These are phyloP conservation scores for Lingula anatina DNA, from an alignment of 2,888 invertebrate species.

Conservation along the genomic window DNA sequence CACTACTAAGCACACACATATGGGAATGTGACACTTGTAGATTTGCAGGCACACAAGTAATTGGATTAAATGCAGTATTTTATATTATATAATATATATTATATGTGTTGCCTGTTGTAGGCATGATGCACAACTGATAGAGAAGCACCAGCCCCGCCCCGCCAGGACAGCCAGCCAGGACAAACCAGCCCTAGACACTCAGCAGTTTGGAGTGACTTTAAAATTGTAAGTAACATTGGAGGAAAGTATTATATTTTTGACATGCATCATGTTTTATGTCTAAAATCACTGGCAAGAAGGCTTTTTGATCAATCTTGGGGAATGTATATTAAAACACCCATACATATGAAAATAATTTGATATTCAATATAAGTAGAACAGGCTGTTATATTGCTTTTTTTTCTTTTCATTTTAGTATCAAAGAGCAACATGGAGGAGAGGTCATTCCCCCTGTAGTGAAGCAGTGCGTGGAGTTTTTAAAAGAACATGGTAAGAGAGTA, in stretches of 20 bases:
- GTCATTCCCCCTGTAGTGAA: conserved; percentile 89
- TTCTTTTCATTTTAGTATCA: conserved; percentile 60
- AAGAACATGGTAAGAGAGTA: conserved; percentile 70
- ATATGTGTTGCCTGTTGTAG: conserved; percentile 59
- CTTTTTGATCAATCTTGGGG: too few relatives aligned
- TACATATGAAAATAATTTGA: too few relatives aligned
- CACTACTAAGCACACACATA: too few relatives aligned
- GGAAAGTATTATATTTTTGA: not conserved
- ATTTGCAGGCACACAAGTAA: too few relatives aligned
- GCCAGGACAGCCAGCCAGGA: conserved; percentile 21
- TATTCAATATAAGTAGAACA: too few relatives aligned
- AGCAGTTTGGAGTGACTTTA: conserved; percentile 93
- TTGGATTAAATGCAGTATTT: too few relatives aligned
- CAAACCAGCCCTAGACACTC: conserved; percentile 59
- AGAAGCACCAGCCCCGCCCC: conserved; percentile 51
- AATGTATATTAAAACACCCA: too few relatives aligned
- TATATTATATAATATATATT: too few relatives aligned
- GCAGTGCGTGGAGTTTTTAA: conserved; percentile 85
- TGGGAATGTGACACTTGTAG: too few relatives aligned
- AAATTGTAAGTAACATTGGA: conserved; percentile 60
- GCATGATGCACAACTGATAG: conserved; percentile 70
- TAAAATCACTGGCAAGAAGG: too few relatives aligned
- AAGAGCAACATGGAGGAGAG: conserved; percentile 74
- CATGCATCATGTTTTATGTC: not conserved
- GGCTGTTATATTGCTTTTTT: conserved; percentile 2